A percentile compares a stretch with the other conserved stretches of the same genome.
Conservation (phyloP, 2,113 vertebrate species). For the Tamias sibiricus region DNA sequence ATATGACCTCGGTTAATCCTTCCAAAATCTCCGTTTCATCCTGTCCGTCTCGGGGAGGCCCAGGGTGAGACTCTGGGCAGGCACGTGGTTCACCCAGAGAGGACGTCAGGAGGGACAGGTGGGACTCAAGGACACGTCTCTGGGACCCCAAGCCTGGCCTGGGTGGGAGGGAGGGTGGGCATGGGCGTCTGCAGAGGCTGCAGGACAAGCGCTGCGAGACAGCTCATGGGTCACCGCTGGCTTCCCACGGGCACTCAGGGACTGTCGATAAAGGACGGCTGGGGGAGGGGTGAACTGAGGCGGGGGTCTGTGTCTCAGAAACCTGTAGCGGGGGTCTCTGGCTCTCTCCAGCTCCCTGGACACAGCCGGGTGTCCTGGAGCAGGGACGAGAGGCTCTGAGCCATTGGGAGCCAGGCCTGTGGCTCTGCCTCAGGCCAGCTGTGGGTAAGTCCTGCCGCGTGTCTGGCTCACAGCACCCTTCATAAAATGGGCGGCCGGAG, state of each 20-base stretch:
- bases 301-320: not conserved
- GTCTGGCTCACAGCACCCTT: not conserved
- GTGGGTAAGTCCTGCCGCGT: not conserved
- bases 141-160: not conserved
- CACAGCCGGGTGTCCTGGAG: not conserved
- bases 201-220: not conserved
- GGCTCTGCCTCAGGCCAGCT: not conserved
- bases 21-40: not conserved
- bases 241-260: not conserved
- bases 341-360: not conserved
- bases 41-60: not conserved
- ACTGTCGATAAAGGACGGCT: not conserved
- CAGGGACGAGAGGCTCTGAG: not conserved
- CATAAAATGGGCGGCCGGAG: not conserved
- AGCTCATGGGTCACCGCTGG: not conserved
- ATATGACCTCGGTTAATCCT: constrained; percentile 10
- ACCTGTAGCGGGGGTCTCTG: not conserved
- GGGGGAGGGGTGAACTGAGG: not conserved
- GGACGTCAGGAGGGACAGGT: not conserved
- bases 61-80: not conserved
- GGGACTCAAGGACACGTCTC: not conserved
- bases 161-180: not conserved
- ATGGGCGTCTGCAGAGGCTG: not conserved
- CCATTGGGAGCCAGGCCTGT: not conserved
- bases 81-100: not conserved